These are phyloP conservation scores for Nymphicus hollandicus DNA, from an alignment of 2,113 vertebrate genomes.

Conservation along the genomic window DNA sequence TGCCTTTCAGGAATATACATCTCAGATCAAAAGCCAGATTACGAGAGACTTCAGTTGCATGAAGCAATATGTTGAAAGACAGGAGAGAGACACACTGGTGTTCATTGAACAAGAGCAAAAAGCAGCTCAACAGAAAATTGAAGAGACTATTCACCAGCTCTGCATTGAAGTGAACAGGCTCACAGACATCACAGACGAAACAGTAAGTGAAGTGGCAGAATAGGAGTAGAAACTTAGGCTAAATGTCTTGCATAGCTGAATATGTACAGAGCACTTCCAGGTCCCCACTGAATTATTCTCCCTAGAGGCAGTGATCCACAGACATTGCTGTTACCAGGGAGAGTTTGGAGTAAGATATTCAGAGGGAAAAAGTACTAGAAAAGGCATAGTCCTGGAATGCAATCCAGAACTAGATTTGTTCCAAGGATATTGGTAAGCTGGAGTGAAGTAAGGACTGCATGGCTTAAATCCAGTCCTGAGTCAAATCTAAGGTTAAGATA, in stretches of 20 bases:
- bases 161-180: neutral
- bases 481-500: neutral
- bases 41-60: slow-evolving; percentile 40
- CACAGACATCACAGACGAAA: neutral
- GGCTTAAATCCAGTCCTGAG: neutral
- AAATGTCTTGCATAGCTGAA: neutral
- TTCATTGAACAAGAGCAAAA: slow-evolving; percentile 38
- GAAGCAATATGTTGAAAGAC: slow-evolving; percentile 55
- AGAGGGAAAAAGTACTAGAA: neutral
- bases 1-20: slow-evolving; percentile 42
- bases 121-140: neutral
- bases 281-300: neutral
- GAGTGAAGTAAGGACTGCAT: neutral
- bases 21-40: slow-evolving; percentile 49
- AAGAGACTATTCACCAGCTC: neutral
- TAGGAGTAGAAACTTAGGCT: neutral
- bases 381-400: neutral
- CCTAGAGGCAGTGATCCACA: neutral
- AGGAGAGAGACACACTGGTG: slow-evolving; percentile 36
- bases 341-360: neutral
- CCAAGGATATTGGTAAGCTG: neutral
- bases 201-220: neutral
- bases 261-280: neutral
- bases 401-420: neutral
- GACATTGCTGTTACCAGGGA: neutral